A percentile compares a stretch with the other conserved stretches of the same genome.
Conservation (phyloP, 2,888 invertebrate genomes). For the Polydesmus complanatus region DNA sequence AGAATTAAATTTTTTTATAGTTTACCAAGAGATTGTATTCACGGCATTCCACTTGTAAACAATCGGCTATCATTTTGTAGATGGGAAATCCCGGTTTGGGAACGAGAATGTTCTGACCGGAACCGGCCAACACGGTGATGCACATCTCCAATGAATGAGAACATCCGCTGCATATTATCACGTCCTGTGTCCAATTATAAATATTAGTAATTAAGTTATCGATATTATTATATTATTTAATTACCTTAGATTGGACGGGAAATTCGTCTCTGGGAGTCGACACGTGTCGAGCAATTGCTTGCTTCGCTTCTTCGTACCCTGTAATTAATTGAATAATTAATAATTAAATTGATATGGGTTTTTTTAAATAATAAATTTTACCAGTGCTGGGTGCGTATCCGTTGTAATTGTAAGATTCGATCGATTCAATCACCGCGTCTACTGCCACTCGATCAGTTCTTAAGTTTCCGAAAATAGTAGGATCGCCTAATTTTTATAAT, state of each 20-base stretch:
- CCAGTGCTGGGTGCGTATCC: constrained; percentile 82
- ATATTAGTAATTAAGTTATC: neutral
- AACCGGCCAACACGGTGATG: constrained; percentile 71
- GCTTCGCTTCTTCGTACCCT: constrained; percentile 54
- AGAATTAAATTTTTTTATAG: too few relatives aligned
- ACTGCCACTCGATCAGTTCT: constrained; percentile 65
- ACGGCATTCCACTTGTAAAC: constrained; percentile 63
- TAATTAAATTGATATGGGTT: neutral
- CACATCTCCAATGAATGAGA: constrained; percentile 89
- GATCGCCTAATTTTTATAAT: constrained; percentile 91
- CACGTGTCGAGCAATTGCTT: constrained; percentile 75
- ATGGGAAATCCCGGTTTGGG: constrained; percentile 88
- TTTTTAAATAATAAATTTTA: constrained; percentile 24
- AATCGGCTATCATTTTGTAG: constrained; percentile 76
- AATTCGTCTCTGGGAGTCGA: constrained; percentile 36
- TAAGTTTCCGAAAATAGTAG: constrained; percentile 86
- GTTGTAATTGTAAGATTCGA: constrained; percentile 56
- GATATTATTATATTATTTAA: neutral
- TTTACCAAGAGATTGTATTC: constrained; percentile 43
- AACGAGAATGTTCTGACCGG: constrained; percentile 82
- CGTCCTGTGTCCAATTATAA: constrained; percentile 43
- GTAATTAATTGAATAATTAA: too few relatives aligned
- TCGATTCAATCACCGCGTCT: constrained; percentile 58
- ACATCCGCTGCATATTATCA: constrained; percentile 88
- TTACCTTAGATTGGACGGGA: constrained; percentile 34